Evolutionary conservation across 92 coral and sea anemone genomes (phyloP).

Genomic region (Palythoa caribaeorum): DNA sequence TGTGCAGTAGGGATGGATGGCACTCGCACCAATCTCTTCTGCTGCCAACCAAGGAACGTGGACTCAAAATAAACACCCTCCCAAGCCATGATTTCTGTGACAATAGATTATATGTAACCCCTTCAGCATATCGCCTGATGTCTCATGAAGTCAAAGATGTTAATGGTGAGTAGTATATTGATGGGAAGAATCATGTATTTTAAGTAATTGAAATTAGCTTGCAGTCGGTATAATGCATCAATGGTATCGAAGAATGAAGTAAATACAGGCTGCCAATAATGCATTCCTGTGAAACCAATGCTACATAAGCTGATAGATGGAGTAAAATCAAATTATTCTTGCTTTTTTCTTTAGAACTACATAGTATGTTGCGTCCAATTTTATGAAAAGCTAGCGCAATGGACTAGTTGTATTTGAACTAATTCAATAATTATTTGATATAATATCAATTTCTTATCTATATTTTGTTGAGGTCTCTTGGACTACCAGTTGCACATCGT

Average conservation of each 20-base stretch:
- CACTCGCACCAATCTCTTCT: constrained; percentile 46
- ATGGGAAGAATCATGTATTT: constrained; percentile 6
- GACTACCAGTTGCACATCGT: constrained; percentile 42
- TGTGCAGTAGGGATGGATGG: constrained; percentile 57
- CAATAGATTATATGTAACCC: constrained; percentile 33
- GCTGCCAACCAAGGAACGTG: constrained; percentile 53
- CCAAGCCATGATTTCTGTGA: constrained; percentile 57
- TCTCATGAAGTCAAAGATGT: constrained; percentile 46
- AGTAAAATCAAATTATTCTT: constrained; percentile 6
- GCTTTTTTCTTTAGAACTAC: constrained; percentile 1
- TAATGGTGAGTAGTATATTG: constrained; percentile 38
- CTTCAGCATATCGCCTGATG: constrained; percentile 53
- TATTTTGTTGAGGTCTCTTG: constrained; percentile 14
- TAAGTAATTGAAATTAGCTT: background rate
- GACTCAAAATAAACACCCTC: constrained; percentile 36
- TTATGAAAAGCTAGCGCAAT: background rate
- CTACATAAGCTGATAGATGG: background rate
- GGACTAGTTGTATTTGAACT: background rate
- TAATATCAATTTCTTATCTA: background rate
- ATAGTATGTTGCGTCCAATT: constrained; percentile 5
- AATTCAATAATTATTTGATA: background rate
- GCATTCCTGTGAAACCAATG: constrained; percentile 3
- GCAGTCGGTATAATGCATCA: constrained; percentile 8
- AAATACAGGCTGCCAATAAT: background rate
- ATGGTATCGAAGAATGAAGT: background rate